These are phyloP conservation scores for Metridium senile DNA, from an alignment of 92 coral and sea anemone species.

Conservation along the genomic window DNA sequence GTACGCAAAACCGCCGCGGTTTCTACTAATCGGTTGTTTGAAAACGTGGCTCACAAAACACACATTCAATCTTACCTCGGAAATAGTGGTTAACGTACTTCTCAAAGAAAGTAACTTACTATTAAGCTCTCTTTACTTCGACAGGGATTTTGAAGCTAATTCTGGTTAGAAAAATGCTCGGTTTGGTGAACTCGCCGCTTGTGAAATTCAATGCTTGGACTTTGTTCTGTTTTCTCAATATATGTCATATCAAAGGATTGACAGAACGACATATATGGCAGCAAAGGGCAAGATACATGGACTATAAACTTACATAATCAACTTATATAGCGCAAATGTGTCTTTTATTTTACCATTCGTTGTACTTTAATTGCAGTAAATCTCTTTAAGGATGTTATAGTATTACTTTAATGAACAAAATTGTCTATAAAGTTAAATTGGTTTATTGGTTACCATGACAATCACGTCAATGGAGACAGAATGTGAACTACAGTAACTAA, in stretches of 20 bases:
- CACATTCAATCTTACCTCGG: no score
- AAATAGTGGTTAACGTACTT: no score
- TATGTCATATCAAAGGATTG: not conserved
- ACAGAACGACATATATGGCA: not conserved
- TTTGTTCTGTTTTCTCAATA: not conserved
- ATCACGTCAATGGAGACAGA: not conserved
- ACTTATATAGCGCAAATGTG: no score
- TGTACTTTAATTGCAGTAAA: no score
- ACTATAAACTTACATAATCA: not conserved
- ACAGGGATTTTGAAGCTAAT: not conserved
- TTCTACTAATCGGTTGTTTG: no score
- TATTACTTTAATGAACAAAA: no score
- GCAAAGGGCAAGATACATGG: not conserved
- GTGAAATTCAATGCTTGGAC: not conserved
- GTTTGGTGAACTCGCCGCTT: not conserved
- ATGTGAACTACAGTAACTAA: not conserved
- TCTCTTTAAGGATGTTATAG: no score
- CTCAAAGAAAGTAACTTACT: no score
- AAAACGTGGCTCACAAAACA: no score
- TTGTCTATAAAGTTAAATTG: no score
- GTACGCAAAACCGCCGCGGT: no score
- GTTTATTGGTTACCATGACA: slow-evolving; percentile 2
- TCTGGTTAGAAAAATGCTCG: not conserved
- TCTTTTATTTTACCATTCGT: no score
- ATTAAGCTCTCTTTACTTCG: not conserved